Conservation (phyloP, 2,888 invertebrate genomes). For the Erebia aethiops region DNA sequence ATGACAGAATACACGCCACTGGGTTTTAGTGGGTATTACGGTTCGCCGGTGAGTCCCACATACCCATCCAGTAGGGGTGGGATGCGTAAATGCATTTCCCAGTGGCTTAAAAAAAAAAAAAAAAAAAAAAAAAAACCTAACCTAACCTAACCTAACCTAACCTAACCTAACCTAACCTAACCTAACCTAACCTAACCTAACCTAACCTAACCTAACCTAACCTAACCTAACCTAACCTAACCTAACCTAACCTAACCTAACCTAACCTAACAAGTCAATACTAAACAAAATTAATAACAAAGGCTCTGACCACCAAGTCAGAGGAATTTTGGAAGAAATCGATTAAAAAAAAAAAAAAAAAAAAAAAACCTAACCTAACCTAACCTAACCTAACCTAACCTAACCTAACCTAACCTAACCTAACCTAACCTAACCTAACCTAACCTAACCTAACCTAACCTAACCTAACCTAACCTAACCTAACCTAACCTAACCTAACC, state of each 20-base stretch:
- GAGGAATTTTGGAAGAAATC: too few species aligned
- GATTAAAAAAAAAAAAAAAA: too few species aligned
- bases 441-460: neutral
- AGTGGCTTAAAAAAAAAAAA: too few species aligned
- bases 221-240: conserved; percentile 43
- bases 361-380: neutral
- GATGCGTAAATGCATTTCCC: too few species aligned
- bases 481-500: neutral
- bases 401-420: conserved; percentile 1
- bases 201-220: conserved; percentile 43
- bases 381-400: conserved; percentile 1
- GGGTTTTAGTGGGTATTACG: too few species aligned
- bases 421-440: conserved; percentile 1
- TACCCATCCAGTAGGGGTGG: too few species aligned
- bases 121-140: too few species aligned
- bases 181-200: conserved; percentile 45
- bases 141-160: conserved; percentile 41
- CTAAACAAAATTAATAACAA: neutral
- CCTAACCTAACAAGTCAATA: conserved; percentile 32
- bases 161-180: conserved; percentile 40
- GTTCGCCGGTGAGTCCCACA: too few species aligned
- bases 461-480: neutral
- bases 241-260: conserved; percentile 42
- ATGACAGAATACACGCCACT: too few species aligned
- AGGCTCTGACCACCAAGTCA: too few species aligned